phyloP scores from a whole-genome alignment of 2,797 vertebrate species.

The Tinamus major region DNA sequence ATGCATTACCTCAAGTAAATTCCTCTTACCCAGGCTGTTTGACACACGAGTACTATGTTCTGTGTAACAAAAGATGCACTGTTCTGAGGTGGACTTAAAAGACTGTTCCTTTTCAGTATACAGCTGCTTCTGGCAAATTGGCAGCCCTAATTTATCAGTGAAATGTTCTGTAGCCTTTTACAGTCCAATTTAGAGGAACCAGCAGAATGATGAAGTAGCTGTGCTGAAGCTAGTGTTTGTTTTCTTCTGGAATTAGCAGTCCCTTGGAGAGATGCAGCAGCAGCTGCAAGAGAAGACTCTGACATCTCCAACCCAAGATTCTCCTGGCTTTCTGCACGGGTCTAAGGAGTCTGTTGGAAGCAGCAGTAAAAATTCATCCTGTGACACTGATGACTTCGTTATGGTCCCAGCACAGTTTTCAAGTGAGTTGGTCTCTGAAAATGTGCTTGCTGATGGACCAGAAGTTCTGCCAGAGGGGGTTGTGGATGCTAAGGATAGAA shows the following conservation, averaged over 20 bases:
- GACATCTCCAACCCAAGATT: constrained; percentile 85
- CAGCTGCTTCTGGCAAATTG: constrained; percentile 28
- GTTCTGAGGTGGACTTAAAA: constrained; percentile 36
- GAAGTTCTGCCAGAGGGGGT: neutral
- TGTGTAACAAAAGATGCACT: neutral
- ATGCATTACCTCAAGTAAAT: neutral
- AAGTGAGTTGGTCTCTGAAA: constrained; percentile 78
- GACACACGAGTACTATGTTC: neutral
- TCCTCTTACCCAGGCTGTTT: neutral
- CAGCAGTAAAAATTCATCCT: constrained; percentile 91
- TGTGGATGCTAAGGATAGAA: neutral
- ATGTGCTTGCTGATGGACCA: neutral
- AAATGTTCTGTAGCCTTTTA: constrained; percentile 17
- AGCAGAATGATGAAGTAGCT: constrained; percentile 10
- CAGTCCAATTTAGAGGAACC: neutral
- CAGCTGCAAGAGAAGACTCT: constrained; percentile 82
- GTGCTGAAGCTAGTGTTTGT: constrained; percentile 29
- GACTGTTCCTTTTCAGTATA: neutral
- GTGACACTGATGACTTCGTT: constrained; percentile 91
- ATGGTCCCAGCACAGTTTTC: constrained; percentile 91
- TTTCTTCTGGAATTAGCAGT: constrained; percentile 77
- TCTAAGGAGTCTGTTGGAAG: constrained; percentile 86
- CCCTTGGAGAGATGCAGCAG: constrained; percentile 86
- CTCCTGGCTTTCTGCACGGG: constrained; percentile 81
- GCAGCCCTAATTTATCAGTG: constrained; percentile 31